Conservation (phyloP, 2,888 invertebrate species). For the Chromoteleia sp. region DNA sequence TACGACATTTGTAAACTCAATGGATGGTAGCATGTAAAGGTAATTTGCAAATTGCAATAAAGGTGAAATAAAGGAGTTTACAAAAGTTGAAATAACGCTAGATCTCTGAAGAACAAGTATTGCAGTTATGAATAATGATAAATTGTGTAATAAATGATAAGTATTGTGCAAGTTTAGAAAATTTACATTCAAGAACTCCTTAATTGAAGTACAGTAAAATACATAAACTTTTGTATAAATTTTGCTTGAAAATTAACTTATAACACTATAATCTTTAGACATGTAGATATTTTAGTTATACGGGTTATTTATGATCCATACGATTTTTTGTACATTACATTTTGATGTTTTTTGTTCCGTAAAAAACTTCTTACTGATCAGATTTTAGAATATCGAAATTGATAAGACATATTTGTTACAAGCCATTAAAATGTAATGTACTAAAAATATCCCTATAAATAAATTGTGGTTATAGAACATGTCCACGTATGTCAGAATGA, state of each 20-base stretch:
- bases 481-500: slow-evolving; percentile 1
- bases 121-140: no score
- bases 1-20: no score
- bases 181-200: no score
- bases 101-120: no score
- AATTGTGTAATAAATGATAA: no score
- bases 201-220: no score
- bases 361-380: neutral
- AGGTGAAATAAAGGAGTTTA: no score
- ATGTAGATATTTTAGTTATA: slow-evolving; percentile 1
- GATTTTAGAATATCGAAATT: neutral
- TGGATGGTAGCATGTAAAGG: no score
- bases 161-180: no score
- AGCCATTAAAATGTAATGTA: neutral
- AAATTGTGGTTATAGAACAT: slow-evolving; percentile 13
- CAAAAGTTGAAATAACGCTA: no score
- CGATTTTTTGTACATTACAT: neutral
- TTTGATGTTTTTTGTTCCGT: neutral
- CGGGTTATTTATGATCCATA: slow-evolving; percentile 2
- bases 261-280: slow-evolving; percentile 7
- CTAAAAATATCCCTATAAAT: neutral
- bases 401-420: neutral
- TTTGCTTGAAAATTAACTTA: neutral
- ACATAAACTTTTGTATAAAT: slow-evolving; percentile 6
- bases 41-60: no score